Base-by-base conservation (phyloP, 2,888 invertebrate genomes). In the Junonia oenone region DNA sequence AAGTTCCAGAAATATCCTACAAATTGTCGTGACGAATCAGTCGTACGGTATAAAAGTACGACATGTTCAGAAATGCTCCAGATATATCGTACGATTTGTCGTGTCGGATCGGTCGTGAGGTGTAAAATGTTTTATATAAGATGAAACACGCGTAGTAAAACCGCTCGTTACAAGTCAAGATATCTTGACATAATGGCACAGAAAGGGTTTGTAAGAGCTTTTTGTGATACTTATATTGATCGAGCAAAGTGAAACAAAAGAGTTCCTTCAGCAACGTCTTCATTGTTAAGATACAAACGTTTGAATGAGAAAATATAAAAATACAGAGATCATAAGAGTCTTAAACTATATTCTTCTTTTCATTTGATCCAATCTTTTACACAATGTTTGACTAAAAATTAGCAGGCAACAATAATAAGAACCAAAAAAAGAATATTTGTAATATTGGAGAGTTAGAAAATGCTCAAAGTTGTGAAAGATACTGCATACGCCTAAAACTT, bases 81-180 rank as follows among this genome's bases (percentile, higher is more conserved):
- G 22, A 26, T 43, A 11, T 26, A 26, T 43, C 43, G 43, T 11
- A 13, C 6, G n/a, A 2, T 11, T 43, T 26, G 13, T 43, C 43
- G 43, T 14, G 11, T 17, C 45, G 33, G 17, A 48, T 26, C 17
- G 14, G 3, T 19, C 40, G 54, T 26, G 3, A n/a, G 8, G 15
- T 43, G 14, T 54, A 54, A 54, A 48, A 8, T 5, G 15, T 19
- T 26, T 47, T 13, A 26, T 48, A 22, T 48, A 54, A 48, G 52
- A 54, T 48, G 48, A 54, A 54, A 52, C 52, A 50, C 54, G 47
- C 51, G 47, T 48, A 51, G 47, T 38, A 31, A 51, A 59, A 59
- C 59, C 53, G 57, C 57, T 59, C 59, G 57, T 59, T 57, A 59
- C 37, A 53, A 55, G 56, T 53, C 59, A 51, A 59, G 59, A 59